Percentiles rank a stretch among this genome's conserved stretches.
Evolutionary conservation across 2,797 vertebrate species (phyloP).

Genomic region (Nothura maculosa): DNA sequence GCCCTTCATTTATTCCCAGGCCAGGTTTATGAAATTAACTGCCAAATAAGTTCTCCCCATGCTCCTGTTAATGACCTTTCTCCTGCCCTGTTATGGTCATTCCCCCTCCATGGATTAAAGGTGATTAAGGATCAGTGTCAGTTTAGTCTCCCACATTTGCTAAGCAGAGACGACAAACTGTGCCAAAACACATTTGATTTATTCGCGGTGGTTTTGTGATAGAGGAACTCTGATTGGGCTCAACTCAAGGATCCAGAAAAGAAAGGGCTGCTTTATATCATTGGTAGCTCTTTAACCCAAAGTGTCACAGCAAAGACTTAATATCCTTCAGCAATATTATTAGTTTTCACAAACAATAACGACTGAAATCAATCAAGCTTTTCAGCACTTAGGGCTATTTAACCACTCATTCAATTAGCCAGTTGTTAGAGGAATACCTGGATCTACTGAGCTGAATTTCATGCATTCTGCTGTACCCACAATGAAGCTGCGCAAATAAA

Average conservation of each 20-base stretch:
- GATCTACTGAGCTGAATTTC: conserved; percentile 20
- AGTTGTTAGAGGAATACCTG: conserved; percentile 45
- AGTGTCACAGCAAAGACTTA: conserved; percentile 68
- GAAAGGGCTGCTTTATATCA: conserved; percentile 73
- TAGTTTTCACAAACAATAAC: conserved; percentile 62
- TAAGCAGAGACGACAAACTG: conserved; percentile 59
- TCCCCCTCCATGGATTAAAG: conserved; percentile 48
- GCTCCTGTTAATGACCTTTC: conserved; percentile 63
- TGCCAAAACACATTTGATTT: conserved; percentile 72
- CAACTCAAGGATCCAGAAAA: conserved; percentile 68
- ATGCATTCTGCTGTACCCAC: neutral
- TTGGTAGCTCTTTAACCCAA: conserved; percentile 70
- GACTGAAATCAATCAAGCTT: conserved; percentile 73
- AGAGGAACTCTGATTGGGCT: conserved; percentile 34
- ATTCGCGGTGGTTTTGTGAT: conserved; percentile 56
- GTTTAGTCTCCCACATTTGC: conserved; percentile 64
- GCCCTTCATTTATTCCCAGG: conserved; percentile 25
- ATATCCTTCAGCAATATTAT: conserved; percentile 70
- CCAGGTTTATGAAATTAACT: conserved; percentile 59
- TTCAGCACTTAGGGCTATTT: conserved; percentile 55
- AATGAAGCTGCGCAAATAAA: neutral
- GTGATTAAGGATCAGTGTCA: conserved; percentile 77
- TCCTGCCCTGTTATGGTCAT: conserved; percentile 52
- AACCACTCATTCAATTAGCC: conserved; percentile 53
- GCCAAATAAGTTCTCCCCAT: conserved; percentile 51